Evolutionary conservation across 2,888 invertebrate species (phyloP).

Genomic region (Endomychus coccineus): DNA sequence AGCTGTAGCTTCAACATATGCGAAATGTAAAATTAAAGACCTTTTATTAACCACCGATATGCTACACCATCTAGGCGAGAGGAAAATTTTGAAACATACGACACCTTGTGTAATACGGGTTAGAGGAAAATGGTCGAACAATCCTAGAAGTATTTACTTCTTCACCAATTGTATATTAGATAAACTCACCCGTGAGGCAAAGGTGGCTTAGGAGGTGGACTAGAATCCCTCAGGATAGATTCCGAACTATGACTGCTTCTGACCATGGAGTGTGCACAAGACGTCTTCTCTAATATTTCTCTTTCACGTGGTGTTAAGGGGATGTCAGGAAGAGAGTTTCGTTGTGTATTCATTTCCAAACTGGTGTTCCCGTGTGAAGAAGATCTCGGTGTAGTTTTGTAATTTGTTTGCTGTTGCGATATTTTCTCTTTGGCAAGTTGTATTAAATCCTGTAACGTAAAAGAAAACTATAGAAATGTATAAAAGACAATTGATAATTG

Average conservation of each 20-base stretch:
- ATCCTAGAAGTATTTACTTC: constrained; percentile 2
- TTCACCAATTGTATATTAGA: too few species aligned
- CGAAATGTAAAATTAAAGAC: too few species aligned
- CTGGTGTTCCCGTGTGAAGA: constrained; percentile 37
- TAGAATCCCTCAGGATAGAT: constrained; percentile 64
- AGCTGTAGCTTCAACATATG: too few species aligned
- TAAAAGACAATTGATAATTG: too few species aligned
- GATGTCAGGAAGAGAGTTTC: constrained; percentile 71
- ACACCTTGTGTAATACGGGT: too few species aligned
- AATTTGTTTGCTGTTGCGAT: constrained; percentile 41
- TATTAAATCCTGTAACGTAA: constrained; percentile 56
- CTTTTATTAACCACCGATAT: too few species aligned
- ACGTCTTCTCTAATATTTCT: constrained; percentile 55
- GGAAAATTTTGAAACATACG: too few species aligned
- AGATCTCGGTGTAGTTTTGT: constrained; percentile 44
- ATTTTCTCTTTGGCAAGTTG: constrained; percentile 77
- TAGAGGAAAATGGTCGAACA: too few species aligned
- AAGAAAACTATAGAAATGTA: too few species aligned
- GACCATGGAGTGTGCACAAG: constrained; percentile 41
- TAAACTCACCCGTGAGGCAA: constrained; percentile 54
- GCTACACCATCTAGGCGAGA: too few species aligned
- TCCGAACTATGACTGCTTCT: constrained; percentile 76
- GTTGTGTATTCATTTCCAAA: constrained; percentile 49
- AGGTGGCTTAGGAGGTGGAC: constrained; percentile 83
- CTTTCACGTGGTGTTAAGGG: constrained; percentile 74